Base-by-base conservation (phyloP, 2,113 vertebrate species). In the Scatophagus argus region DNA sequence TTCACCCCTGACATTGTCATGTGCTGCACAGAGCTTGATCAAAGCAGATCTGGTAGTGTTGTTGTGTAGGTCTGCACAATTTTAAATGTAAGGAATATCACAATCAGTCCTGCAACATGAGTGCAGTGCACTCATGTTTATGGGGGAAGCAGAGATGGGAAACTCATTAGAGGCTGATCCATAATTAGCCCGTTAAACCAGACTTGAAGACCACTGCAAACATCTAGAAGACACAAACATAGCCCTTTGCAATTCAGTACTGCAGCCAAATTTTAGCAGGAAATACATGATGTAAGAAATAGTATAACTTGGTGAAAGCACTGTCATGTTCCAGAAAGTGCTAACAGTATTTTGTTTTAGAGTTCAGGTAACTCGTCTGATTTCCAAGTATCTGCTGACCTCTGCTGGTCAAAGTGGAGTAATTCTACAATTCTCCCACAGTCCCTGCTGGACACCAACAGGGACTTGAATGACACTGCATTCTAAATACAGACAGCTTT, bases 301-400 rank as follows among this genome's bases (percentile, higher is more conserved):
- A 11, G 54, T 14, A 72, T 32, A 3, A 8, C n/a, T n/a, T 27
- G 8, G 8, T 46, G n/a, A 47, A 46, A 59, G 56, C 34, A 51
- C 38, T 27, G 29, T 16, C 10, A 41, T 67, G 29, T 51, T 54
- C 2, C 31, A 27, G 34, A 74, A 47, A 67, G 43, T 6, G 14
- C 17, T 13, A 9, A n/a, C n/a, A n/a, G n/a, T n/a, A 6, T 59
- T 19, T 21, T 6, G 13, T 31, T 16, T 29, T 29, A 14, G 25
- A 52, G 1, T 27, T 9, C 8, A 32, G 4, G 29, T 2, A 6
- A n/a, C 5, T 32, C 2, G 13, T 51, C 1, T 29, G 6, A 63
- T 77, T 17, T 3, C 6, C 21, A 43, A 79, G 86, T 52, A 60
- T 89, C n/a, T 94, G 87, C 86, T 83, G 82, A 62, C 91, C 66